Percentiles rank a stretch among this genome's conserved stretches.
These are phyloP conservation scores for Dynastes tityus DNA, from an alignment of 2,888 invertebrate genomes.

Conservation along the genomic window DNA sequence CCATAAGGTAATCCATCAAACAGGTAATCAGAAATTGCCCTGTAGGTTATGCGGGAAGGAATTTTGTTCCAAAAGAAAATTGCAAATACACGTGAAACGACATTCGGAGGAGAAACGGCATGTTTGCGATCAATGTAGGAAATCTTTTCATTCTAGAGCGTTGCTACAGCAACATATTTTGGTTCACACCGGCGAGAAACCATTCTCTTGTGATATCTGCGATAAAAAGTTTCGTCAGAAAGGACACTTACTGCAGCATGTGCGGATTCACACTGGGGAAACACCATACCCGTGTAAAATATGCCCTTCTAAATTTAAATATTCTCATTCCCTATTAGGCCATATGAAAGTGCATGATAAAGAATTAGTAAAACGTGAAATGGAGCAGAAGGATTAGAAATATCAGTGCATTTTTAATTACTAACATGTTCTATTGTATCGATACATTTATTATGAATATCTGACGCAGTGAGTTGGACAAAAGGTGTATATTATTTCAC, in stretches of 20 bases:
- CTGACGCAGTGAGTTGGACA: too few relatives aligned
- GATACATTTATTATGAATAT: too few relatives aligned
- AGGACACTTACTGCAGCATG: not conserved
- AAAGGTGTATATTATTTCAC: too few relatives aligned
- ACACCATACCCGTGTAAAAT: constrained; percentile 4
- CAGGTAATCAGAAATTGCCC: not conserved
- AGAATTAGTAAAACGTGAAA: not conserved
- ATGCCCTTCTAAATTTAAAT: constrained; percentile 17
- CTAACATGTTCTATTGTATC: too few relatives aligned
- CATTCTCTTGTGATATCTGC: constrained; percentile 4
- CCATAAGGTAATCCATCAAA: not conserved
- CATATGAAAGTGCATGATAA: constrained; percentile 21
- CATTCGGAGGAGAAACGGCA: not conserved
- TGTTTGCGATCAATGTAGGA: constrained; percentile 7
- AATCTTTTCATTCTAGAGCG: not conserved
- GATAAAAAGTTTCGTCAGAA: constrained; percentile 15
- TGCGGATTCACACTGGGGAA: constrained; percentile 18
- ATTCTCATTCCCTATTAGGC: not conserved
- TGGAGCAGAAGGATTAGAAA: too few relatives aligned
- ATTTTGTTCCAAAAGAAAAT: not conserved
- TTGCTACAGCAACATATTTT: constrained; percentile 1
- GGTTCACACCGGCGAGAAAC: constrained; percentile 24
- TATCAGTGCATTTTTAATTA: too few relatives aligned
- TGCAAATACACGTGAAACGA: not conserved
- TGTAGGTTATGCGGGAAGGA: not conserved